A percentile compares a stretch with the other conserved stretches of the same genome.
Conservation (phyloP, 2,888 invertebrate species). For the Acanthosepion pharaonis region DNA sequence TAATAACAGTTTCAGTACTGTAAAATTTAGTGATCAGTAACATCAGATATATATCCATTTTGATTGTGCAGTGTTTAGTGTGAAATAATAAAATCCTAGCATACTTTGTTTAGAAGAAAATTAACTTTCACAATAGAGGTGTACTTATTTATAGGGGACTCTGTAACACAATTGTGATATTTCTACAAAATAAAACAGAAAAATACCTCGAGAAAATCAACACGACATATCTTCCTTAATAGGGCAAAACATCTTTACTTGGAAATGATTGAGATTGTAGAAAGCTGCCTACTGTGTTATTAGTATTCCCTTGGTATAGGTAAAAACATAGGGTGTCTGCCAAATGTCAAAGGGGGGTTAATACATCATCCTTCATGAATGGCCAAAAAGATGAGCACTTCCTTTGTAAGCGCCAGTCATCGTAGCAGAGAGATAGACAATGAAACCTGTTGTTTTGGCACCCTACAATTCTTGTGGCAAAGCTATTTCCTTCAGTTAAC, state of each 20-base stretch:
- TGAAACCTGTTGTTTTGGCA: neutral
- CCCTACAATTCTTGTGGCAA: neutral
- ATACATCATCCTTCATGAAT: neutral
- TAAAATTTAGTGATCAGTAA: too few species aligned
- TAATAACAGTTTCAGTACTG: too few species aligned
- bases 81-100: too few species aligned
- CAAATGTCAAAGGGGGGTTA: conserved; percentile 17
- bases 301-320: neutral
- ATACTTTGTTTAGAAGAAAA: too few species aligned
- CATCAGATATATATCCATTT: too few species aligned
- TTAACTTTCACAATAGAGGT: too few species aligned
- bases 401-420: neutral
- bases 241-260: neutral
- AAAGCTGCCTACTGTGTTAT: neutral
- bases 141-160: too few species aligned
- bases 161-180: too few species aligned
- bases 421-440: neutral
- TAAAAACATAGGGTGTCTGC: neutral
- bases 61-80: too few species aligned
- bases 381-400: conserved; percentile 20
- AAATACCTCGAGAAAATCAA: neutral
- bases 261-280: neutral
- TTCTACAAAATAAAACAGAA: neutral
- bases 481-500: neutral
- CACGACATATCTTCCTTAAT: neutral